Base-by-base conservation (phyloP, 2,797 vertebrate genomes). In the Falco novaeseelandiae region DNA sequence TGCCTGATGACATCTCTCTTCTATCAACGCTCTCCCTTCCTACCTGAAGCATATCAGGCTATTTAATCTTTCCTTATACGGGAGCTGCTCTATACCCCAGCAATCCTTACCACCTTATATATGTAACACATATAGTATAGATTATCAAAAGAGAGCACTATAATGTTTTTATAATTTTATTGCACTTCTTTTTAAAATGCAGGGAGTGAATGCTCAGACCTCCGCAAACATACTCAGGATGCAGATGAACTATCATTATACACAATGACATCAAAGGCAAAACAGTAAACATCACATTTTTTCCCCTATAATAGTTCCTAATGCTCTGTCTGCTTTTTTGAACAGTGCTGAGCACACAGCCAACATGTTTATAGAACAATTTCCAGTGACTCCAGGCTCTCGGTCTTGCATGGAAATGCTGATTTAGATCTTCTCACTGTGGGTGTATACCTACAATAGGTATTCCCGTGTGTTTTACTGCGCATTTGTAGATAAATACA, bases 281-380 rank as follows among this genome's bases (percentile, higher is more conserved):
- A 90, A 42, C 8, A 63, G n/a, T 51, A 83, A 81, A 59, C 5
- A 26, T 18, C 12, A 21, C 26, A 36, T 58, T 16, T 16, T 8
- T 0, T 0, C 8, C 25, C 14, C 6, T 44, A 4, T 0, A 57
- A 6, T 21, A 36, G 27, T 61, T 83, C 61, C 69, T 86, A 72
- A 72, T 46, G 32, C 49, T 92, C 17, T 86, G 13, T 44, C 44
- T 90, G 69, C 7, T 57, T 90, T 83, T 89, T 30, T 65, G 15
- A 84, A 67, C 20, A 26, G 44, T 30, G 38, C 26, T 81, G 46
- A 87, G 74, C n/a, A 52, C 17, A 20, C 44, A 86, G 65, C 20
- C 69, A 67, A 6, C 42, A 18, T 42, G 26, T 86, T 90, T 65
- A 67, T 10, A 49, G 83, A 78, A 78, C 49, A 61, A 32, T 38